Evolutionary conservation across 2,113 vertebrate genomes (phyloP).

Genomic region (Casuarius casuarius): DNA sequence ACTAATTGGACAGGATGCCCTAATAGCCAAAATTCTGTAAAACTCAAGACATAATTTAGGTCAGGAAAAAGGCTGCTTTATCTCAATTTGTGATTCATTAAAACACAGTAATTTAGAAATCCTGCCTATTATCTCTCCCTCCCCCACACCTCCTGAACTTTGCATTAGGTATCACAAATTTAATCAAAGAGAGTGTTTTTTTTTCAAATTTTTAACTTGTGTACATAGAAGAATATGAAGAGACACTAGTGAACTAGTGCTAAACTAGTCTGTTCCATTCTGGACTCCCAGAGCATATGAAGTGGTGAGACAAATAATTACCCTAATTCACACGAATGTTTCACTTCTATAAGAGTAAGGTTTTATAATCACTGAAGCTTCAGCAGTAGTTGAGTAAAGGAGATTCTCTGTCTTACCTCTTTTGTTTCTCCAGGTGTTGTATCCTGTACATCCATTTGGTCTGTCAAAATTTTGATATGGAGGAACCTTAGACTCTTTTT

Average conservation of each 20-base stretch:
- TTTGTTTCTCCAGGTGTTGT: neutral
- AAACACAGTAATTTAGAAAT: neutral
- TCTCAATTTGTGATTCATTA: slow-evolving; percentile 1
- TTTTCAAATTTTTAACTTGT: neutral
- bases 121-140: neutral
- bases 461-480: neutral
- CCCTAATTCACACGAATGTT: neutral
- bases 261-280: neutral
- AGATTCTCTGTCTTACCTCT: neutral
- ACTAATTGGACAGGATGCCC: slow-evolving; percentile 40
- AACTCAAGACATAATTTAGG: neutral
- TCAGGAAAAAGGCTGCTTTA: neutral
- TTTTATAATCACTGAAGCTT: neutral
- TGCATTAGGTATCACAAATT: neutral
- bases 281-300: neutral
- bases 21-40: neutral
- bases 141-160: neutral
- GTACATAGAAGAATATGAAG: neutral
- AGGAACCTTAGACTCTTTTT: neutral
- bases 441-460: neutral
- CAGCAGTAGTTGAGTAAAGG: neutral
- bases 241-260: neutral
- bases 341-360: neutral
- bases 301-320: neutral
- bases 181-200: neutral